Evolutionary conservation across 2,888 invertebrate species (phyloP).

Genomic region (Megaustenia siamemsis): DNA sequence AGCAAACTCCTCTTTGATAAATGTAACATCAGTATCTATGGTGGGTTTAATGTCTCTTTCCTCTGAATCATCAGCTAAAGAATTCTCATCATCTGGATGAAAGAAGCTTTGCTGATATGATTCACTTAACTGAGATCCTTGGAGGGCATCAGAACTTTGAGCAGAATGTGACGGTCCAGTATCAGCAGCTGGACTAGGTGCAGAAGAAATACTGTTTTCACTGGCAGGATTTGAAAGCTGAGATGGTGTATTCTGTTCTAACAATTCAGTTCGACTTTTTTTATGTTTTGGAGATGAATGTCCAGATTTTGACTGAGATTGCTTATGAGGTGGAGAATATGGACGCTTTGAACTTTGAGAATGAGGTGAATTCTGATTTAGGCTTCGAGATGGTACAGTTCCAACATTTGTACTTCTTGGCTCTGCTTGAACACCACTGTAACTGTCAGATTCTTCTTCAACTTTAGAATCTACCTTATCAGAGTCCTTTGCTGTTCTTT

Average conservation of each 20-base stretch:
- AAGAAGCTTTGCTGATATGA: slow-evolving; percentile 47
- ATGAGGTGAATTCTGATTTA: slow-evolving; percentile 34
- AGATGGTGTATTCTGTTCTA: slow-evolving; percentile 30
- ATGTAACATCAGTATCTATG: slow-evolving; percentile 53
- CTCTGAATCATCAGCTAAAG: slow-evolving; percentile 36
- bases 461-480: slow-evolving; percentile 23
- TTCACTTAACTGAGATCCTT: slow-evolving; percentile 22
- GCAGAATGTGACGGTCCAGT: slow-evolving; percentile 24
- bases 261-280: slow-evolving; percentile 37
- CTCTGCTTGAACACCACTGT: slow-evolving; percentile 23
- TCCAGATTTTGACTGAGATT: slow-evolving; percentile 41
- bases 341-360: slow-evolving; percentile 37
- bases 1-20: slow-evolving; percentile 54
- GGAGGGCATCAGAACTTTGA: slow-evolving; percentile 19
- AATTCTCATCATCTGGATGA: slow-evolving; percentile 44
- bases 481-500: slow-evolving; percentile 18
- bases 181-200: slow-evolving; percentile 47
- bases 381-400: slow-evolving; percentile 19
- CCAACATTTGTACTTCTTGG: slow-evolving; percentile 50
- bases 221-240: slow-evolving; percentile 41
- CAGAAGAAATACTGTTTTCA: slow-evolving; percentile 47
- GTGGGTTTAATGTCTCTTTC: slow-evolving; percentile 52
- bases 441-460: slow-evolving; percentile 29
- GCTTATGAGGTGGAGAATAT: slow-evolving; percentile 46
- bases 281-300: slow-evolving; percentile 40